A percentile compares a stretch with the other conserved stretches of the same genome.
Conservation (phyloP, 2,113 vertebrate genomes). For the Galbula dea region DNA sequence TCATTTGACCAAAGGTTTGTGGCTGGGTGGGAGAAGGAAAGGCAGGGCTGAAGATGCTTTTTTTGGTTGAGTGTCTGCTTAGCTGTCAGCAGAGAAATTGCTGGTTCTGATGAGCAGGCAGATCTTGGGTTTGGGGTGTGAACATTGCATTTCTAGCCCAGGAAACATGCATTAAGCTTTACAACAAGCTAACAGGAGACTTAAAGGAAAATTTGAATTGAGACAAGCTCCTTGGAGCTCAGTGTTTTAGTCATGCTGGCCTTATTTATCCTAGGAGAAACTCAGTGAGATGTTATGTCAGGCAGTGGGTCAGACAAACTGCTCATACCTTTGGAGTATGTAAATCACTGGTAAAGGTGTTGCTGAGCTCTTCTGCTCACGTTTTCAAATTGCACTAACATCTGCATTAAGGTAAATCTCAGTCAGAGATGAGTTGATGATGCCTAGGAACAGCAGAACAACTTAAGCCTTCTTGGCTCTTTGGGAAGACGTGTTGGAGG, state of each 20-base stretch:
- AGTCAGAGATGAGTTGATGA: rapidly evolving
- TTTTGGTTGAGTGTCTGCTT: neutral
- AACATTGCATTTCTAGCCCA: neutral
- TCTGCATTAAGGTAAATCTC: neutral
- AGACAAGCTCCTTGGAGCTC: neutral
- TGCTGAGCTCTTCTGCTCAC: neutral
- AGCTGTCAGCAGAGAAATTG: neutral
- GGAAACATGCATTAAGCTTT: rapidly evolving
- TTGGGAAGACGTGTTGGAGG: rapidly evolving
- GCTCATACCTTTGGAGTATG: too few relatives aligned
- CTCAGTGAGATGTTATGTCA: neutral
- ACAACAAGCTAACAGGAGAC: neutral
- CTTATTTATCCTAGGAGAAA: neutral
- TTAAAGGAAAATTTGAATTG: neutral
- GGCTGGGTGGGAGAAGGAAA: neutral
- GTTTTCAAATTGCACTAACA: neutral
- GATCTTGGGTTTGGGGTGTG: neutral
- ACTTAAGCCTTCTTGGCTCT: neutral
- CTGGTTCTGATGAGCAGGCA: neutral
- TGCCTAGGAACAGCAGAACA: neutral
- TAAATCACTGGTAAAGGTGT: neutral
- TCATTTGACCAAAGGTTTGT: slow-evolving; percentile 15
- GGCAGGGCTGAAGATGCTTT: neutral
- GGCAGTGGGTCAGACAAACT: neutral
- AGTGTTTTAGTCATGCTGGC: neutral